Conservation (phyloP, 2,888 invertebrate genomes). For the Rotaria macrura region DNA sequence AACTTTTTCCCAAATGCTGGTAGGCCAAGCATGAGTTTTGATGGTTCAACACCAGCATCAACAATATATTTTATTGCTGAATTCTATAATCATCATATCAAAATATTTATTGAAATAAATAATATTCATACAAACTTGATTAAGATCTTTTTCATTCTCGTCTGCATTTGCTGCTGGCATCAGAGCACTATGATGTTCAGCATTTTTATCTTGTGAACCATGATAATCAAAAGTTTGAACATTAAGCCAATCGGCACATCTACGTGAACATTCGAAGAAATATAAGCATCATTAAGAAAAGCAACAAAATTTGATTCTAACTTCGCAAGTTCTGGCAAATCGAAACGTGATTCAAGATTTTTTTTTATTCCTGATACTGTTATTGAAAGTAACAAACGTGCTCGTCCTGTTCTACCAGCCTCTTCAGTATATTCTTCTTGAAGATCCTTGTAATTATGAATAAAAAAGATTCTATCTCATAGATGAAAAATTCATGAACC, state of each 20-base stretch:
- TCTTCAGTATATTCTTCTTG: slow-evolving; percentile 33
- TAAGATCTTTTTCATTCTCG: slow-evolving; percentile 27
- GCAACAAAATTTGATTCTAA: neutral
- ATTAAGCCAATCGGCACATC: slow-evolving; percentile 33
- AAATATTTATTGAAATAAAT: neutral
- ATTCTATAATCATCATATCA: neutral
- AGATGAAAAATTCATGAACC: neutral
- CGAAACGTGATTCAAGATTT: slow-evolving; percentile 32
- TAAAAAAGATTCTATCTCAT: neutral
- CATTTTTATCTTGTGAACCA: slow-evolving; percentile 28
- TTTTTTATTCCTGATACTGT: slow-evolving; percentile 29
- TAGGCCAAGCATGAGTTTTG: slow-evolving; percentile 28
- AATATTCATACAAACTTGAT: neutral
- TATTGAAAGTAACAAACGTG: slow-evolving; percentile 24
- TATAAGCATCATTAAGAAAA: neutral
- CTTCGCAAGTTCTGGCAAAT: slow-evolving; percentile 31
- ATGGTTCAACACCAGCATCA: slow-evolving; percentile 20
- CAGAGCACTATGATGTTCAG: slow-evolving; percentile 32
- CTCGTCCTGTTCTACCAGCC: slow-evolving; percentile 16
- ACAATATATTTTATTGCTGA: slow-evolving; percentile 32
- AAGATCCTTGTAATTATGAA: slow-evolving; percentile 4
- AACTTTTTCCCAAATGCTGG: slow-evolving; percentile 31
- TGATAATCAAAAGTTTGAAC: slow-evolving; percentile 30
- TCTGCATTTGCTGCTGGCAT: slow-evolving; percentile 19
- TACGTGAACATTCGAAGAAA: neutral